Conservation (phyloP, 92 coral and sea anemone genomes). For the Meandrina meandrites region DNA sequence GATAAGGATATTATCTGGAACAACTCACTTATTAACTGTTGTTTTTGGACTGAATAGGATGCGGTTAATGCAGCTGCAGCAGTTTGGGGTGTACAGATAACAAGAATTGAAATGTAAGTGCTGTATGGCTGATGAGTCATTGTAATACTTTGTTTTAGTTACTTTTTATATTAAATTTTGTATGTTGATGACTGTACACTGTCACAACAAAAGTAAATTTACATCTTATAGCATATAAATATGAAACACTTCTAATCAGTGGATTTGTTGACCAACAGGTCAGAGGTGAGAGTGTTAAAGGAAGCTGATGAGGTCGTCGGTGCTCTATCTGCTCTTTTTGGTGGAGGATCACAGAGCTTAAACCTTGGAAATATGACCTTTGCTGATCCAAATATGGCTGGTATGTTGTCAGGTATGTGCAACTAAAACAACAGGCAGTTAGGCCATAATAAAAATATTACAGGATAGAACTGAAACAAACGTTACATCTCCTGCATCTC, state of each 20-base stretch:
- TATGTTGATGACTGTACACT: too few relatives aligned
- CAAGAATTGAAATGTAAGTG: conserved; percentile 85
- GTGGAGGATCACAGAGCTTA: conserved; percentile 29
- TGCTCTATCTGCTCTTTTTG: conserved; percentile 37
- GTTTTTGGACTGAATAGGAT: conserved; percentile 56
- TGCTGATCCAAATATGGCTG: conserved; percentile 28
- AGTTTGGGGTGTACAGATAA: conserved; percentile 87
- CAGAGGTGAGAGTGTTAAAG: conserved; percentile 64
- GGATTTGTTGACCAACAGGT: conserved; percentile 33
- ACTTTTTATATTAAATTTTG: too few relatives aligned
- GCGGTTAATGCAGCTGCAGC: conserved; percentile 67
- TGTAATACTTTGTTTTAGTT: too few relatives aligned
- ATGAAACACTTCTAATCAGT: not conserved
- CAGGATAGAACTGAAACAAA: too few relatives aligned
- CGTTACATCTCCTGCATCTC: too few relatives aligned
- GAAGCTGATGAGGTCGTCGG: conserved; percentile 54
- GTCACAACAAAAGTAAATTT: too few relatives aligned
- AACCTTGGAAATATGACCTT: conserved; percentile 36
- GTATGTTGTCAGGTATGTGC: conserved; percentile 35
- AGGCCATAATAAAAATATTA: too few relatives aligned
- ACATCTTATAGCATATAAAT: too few relatives aligned
- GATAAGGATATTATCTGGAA: too few relatives aligned
- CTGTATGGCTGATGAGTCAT: not conserved
- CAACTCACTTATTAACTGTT: not conserved
- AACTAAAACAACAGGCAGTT: not conserved